Conservation (phyloP, 2,888 invertebrate genomes). For the Phaedon cochleariae region DNA sequence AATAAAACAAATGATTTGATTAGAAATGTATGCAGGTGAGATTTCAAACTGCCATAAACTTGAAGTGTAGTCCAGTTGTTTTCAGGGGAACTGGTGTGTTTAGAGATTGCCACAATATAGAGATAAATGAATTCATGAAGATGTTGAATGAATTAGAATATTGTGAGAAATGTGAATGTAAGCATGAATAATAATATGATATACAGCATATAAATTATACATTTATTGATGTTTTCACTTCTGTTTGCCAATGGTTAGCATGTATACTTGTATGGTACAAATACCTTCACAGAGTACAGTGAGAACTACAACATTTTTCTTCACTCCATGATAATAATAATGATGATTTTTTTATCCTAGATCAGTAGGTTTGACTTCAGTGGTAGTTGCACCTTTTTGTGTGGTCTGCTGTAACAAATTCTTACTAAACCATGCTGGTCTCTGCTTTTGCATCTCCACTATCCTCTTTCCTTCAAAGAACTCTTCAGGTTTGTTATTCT, state of each 20-base stretch:
- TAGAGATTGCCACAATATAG: conserved; percentile 46
- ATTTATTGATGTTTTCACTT: not conserved
- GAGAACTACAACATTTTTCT: not conserved
- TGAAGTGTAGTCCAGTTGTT: not conserved
- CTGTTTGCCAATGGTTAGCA: no score
- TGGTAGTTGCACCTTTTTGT: conserved; percentile 73
- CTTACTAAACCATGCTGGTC: conserved; percentile 89
- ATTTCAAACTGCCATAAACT: not conserved
- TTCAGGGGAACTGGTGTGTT: conserved; percentile 50
- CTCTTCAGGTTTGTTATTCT: conserved; percentile 69
- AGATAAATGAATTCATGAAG: conserved; percentile 12
- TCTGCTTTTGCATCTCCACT: conserved; percentile 84
- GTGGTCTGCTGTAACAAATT: conserved; percentile 84
- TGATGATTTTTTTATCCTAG: conserved; percentile 66
- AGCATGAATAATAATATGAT: not conserved
- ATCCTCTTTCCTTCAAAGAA: conserved; percentile 78
- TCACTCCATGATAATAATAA: not conserved
- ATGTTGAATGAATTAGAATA: conserved; percentile 10
- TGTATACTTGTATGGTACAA: no score
- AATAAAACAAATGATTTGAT: conserved; percentile 41
- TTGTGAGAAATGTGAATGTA: conserved; percentile 19
- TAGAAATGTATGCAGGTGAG: conserved; percentile 48
- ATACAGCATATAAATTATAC: not conserved
- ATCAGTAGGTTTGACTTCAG: conserved; percentile 78
- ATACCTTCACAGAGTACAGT: no score